Conservation (phyloP, 2,888 invertebrate species). For the Carpatolechia fugitivella region DNA sequence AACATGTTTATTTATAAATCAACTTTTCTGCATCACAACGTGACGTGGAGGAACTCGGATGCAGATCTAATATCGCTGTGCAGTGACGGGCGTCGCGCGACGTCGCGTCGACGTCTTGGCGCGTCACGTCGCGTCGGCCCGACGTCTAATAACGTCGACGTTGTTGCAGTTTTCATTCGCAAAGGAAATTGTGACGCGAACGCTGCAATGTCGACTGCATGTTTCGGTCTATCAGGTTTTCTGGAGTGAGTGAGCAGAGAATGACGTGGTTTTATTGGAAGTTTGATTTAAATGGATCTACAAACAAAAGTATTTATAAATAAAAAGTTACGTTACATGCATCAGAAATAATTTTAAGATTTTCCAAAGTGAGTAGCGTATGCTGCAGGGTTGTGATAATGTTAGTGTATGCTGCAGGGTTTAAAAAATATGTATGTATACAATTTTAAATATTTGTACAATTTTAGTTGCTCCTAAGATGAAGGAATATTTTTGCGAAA, state of each 20-base stretch:
- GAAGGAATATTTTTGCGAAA: no score
- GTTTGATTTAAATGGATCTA: no score
- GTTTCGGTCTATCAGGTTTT: neutral
- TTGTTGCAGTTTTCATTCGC: conserved; percentile 22
- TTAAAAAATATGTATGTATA: no score
- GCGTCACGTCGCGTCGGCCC: conserved; percentile 18
- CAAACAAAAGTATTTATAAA: no score
- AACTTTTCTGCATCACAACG: neutral
- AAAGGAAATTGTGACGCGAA: conserved; percentile 16
- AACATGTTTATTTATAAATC: neutral
- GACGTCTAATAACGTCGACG: conserved; percentile 23
- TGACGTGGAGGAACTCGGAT: conserved; percentile 12
- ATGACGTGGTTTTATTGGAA: no score
- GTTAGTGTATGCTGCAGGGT: no score
- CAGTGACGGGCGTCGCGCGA: conserved; percentile 14
- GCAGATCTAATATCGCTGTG: conserved; percentile 25
- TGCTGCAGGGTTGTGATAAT: no score
- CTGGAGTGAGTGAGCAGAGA: neutral
- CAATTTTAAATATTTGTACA: no score
- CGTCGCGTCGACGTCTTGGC: conserved; percentile 13
- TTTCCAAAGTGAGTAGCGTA: no score
- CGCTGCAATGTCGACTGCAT: neutral
- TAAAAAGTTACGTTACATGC: no score
- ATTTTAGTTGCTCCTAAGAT: no score
- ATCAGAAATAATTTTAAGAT: no score